A percentile compares a stretch with the other conserved stretches of the same genome.
These are phyloP conservation scores for Cephalophus harveyi DNA, from an alignment of 2,113 vertebrate genomes.

Conservation along the genomic window DNA sequence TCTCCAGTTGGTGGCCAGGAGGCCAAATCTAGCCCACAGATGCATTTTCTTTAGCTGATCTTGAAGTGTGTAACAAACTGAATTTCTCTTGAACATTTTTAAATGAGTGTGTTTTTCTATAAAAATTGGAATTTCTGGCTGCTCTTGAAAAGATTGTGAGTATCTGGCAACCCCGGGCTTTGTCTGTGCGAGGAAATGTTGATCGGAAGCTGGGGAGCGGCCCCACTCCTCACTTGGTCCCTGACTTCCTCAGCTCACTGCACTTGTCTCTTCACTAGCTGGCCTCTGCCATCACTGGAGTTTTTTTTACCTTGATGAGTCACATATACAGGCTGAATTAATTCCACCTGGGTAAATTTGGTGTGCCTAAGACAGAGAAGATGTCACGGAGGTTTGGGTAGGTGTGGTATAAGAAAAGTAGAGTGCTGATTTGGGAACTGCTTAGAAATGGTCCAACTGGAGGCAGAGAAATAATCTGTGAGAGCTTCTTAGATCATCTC, in stretches of 20 bases:
- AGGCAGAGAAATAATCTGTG: not conserved
- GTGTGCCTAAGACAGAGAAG: not conserved
- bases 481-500: not conserved
- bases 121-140: not conserved
- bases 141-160: not conserved
- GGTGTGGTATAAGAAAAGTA: not conserved
- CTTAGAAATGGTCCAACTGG: not conserved
- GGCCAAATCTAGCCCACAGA: not conserved
- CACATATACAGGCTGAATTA: not conserved
- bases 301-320: not conserved
- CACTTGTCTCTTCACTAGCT: not conserved
- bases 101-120: not conserved
- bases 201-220: not conserved
- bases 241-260: not conserved
- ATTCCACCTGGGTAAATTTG: not conserved
- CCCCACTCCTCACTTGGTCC: not conserved
- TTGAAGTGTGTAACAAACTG: not conserved
- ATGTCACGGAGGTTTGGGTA: not conserved
- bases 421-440: not conserved
- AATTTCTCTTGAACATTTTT: not conserved
- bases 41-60: not conserved
- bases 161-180: not conserved
- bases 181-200: not conserved
- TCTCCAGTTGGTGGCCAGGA: not conserved
- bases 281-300: not conserved